Conservation (phyloP, 37 sponge, comb jelly and placozoan genomes). For the Chondrilla cf. caribensis region DNA sequence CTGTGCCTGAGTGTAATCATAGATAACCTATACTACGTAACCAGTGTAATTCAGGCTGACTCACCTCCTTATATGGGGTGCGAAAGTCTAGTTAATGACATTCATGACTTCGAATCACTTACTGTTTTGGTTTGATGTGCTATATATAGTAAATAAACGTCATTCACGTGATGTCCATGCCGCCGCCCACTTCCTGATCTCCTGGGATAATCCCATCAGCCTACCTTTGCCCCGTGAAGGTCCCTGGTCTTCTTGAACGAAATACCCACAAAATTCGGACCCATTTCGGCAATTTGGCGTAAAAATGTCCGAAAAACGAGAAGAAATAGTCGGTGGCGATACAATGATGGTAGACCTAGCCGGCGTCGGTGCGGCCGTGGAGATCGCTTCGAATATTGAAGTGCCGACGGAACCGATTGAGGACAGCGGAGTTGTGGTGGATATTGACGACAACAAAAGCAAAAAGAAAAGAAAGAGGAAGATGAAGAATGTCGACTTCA, state of each 20-base stretch:
- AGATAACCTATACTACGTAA: too few relatives aligned
- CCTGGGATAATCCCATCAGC: conserved; percentile 17
- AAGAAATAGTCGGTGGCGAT: conserved; percentile 20
- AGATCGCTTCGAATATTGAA: conserved; percentile 17
- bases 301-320: not conserved
- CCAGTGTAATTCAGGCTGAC: too few relatives aligned
- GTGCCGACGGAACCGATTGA: conserved; percentile 7
- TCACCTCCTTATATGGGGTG: too few relatives aligned
- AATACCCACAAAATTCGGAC: not conserved
- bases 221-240: not conserved
- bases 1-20: too few relatives aligned
- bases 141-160: not conserved
- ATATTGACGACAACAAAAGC: conserved; percentile 8
- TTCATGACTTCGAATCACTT: not conserved
- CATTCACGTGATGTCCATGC: not conserved
- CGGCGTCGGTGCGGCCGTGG: not conserved
- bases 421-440: conserved; percentile 16
- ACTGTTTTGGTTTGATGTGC: too few relatives aligned
- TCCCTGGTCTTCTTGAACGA: not conserved
- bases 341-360: conserved; percentile 6
- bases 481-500: not conserved
- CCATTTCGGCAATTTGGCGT: not conserved
- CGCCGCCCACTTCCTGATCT: not conserved
- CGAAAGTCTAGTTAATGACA: not conserved
- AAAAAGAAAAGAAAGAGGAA: conserved; percentile 9